Evolutionary conservation across 2,888 invertebrate genomes (phyloP), one percentile per base, ranked within the genome.

Genomic region (Euproctis similis): DNA sequence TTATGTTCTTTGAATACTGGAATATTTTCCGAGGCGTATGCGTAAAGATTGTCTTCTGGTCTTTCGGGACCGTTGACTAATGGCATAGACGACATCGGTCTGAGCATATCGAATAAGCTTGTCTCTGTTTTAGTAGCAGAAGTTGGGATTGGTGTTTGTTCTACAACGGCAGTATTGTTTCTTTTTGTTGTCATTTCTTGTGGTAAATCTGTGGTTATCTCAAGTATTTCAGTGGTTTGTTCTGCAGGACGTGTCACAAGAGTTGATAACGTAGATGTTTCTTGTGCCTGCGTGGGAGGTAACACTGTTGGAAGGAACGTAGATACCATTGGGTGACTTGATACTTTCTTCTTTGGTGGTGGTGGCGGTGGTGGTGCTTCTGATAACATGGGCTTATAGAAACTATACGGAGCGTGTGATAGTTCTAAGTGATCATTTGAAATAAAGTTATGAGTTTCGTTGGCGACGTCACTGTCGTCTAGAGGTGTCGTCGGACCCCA

Each of bases 401-500:
- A 80, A 19, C 60, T 52, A 39, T 72, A 77, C 1, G 75, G 74
- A 31, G 74, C 60, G 14, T 59, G 64, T 10, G 52, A 43, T 23
- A 56, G 34, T 17, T 70, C 65, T 26, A 52, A 47, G 7, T 68
- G 57, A 37, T 80, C 78, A 36, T 55, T 63, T 1, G 59, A 53
- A 39, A 84, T 80, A 19, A 80, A 52, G 42, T 84, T 84, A 31
- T 74, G 69, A 7, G 71, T 70, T n/a, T 76, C 76, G 46, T 81
- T 81, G 8, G 53, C 49, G 1, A 42, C 36, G 26, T 63, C 59
- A 25, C 48, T 59, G 19, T 74, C 67, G 17, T 71, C 66, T 4
- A 73, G 43, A 1, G 82, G 78, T 10, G 80, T 80, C 8, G 84
- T 84, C 2, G 84, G 84, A 2, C 84, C 82, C 84, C 84, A 84